These are phyloP conservation scores for Nipponacmea schrenckii DNA, from an alignment of 2,888 invertebrate genomes.

Conservation along the genomic window DNA sequence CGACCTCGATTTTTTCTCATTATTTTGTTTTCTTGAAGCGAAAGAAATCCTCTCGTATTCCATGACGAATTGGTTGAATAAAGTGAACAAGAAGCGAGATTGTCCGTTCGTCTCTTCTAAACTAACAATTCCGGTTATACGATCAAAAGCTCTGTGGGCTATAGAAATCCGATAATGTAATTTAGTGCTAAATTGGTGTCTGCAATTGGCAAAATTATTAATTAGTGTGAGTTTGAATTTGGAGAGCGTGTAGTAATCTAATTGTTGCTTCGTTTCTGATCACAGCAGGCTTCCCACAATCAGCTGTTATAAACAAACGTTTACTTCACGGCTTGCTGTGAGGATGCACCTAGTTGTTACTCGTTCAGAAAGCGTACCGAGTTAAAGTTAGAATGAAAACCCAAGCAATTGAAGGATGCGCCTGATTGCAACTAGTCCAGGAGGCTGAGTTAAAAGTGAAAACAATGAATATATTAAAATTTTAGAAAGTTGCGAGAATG, in stretches of 20 bases:
- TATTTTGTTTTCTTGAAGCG: conserved; percentile 2
- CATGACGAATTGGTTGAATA: background rate
- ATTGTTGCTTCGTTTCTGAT: conserved; percentile 19
- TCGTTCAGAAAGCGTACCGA: no score
- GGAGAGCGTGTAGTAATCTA: conserved; percentile 23
- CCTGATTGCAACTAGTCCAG: no score
- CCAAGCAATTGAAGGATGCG: no score
- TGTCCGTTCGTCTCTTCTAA: conserved; percentile 15
- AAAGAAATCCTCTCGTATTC: background rate
- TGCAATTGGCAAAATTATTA: conserved; percentile 33
- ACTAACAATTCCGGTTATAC: conserved; percentile 15
- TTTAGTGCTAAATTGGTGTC: conserved; percentile 29
- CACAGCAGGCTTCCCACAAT: background rate
- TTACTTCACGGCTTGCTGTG: no score
- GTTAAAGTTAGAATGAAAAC: no score
- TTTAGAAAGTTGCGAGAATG: no score
- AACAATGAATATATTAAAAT: no score
- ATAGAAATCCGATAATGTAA: conserved; percentile 29
- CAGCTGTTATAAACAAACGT: background rate
- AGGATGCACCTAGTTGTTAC: no score
- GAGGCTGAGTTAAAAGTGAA: no score
- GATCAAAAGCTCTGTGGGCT: conserved; percentile 25
- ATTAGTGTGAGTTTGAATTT: conserved; percentile 32
- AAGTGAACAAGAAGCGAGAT: background rate
- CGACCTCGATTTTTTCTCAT: background rate